These are phyloP conservation scores for Rhorus exstirpatorius DNA, from an alignment of 2,888 invertebrate species.

Conservation along the genomic window DNA sequence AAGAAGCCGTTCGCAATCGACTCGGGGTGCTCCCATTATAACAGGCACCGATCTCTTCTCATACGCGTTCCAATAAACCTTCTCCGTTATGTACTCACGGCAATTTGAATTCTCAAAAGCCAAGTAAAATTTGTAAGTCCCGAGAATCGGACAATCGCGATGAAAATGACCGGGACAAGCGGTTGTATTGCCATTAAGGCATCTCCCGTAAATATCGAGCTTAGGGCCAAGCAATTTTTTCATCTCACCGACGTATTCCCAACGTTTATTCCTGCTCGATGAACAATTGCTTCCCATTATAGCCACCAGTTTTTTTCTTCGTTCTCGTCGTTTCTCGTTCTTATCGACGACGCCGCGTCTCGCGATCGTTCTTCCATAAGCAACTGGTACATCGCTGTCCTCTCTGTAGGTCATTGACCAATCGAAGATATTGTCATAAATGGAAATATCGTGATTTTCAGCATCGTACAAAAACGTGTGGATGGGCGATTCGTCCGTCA, in stretches of 20 bases:
- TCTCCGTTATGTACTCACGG: constrained; percentile 91
- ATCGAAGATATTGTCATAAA: constrained; percentile 89
- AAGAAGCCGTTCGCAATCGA: constrained; percentile 86
- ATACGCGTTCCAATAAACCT: constrained; percentile 90
- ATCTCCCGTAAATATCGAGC: constrained; percentile 88
- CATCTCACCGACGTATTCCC: constrained; percentile 87
- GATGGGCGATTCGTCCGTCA: constrained; percentile 90
- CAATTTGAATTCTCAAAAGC: constrained; percentile 91
- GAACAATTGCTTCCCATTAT: constrained; percentile 89
- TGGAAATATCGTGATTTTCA: constrained; percentile 79
- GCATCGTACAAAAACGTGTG: constrained; percentile 87
- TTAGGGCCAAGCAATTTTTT: constrained; percentile 87
- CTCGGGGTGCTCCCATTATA: constrained; percentile 88
- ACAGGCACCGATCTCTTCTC: constrained; percentile 89
- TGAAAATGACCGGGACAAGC: constrained; percentile 90
- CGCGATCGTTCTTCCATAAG: constrained; percentile 88
- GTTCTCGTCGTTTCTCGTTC: neutral
- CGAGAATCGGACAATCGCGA: constrained; percentile 88
- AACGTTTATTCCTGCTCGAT: constrained; percentile 86
- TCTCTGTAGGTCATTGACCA: constrained; percentile 91
- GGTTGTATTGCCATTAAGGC: constrained; percentile 85
- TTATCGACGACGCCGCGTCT: neutral
- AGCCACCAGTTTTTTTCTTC: constrained; percentile 86
- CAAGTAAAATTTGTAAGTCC: constrained; percentile 90
- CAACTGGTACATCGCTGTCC: constrained; percentile 90